Conservation (phyloP, 2,797 vertebrate species). For the Gallinago solitaria region DNA sequence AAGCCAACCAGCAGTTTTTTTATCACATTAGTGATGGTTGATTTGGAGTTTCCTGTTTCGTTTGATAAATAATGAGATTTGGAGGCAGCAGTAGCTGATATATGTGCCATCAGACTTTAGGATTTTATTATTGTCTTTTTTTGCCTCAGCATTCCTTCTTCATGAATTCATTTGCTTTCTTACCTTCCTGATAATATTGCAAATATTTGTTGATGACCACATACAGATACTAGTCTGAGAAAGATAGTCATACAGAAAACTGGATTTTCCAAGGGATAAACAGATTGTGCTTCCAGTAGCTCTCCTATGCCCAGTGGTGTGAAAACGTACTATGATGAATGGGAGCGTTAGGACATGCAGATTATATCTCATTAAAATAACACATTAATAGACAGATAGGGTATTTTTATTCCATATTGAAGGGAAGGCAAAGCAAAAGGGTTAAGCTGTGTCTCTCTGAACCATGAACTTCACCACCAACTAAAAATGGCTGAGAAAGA, state of each 20-base stretch:
- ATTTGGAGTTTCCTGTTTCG: neutral
- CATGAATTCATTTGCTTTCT: neutral
- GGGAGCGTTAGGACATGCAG: neutral
- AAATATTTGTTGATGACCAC: neutral
- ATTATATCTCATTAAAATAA: conserved; percentile 35
- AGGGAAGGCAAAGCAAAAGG: neutral
- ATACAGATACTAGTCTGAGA: neutral
- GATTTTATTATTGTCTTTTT: neutral
- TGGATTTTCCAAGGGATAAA: neutral
- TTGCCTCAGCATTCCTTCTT: neutral
- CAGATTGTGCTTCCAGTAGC: neutral
- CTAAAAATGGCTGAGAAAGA: neutral
- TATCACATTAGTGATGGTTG: neutral
- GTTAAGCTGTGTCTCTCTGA: neutral
- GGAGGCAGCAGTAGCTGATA: neutral
- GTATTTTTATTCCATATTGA: neutral
- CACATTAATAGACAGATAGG: neutral
- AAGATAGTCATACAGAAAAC: neutral
- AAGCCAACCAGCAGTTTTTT: neutral
- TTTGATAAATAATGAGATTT: neutral
- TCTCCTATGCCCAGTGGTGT: neutral
- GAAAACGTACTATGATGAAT: conserved; percentile 11
- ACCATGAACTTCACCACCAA: neutral
- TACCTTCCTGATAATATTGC: conserved; percentile 25
- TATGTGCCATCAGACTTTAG: neutral